These are phyloP conservation scores for Forbesichthys papilliferus DNA, from an alignment of 2,113 vertebrate genomes.

Conservation along the genomic window DNA sequence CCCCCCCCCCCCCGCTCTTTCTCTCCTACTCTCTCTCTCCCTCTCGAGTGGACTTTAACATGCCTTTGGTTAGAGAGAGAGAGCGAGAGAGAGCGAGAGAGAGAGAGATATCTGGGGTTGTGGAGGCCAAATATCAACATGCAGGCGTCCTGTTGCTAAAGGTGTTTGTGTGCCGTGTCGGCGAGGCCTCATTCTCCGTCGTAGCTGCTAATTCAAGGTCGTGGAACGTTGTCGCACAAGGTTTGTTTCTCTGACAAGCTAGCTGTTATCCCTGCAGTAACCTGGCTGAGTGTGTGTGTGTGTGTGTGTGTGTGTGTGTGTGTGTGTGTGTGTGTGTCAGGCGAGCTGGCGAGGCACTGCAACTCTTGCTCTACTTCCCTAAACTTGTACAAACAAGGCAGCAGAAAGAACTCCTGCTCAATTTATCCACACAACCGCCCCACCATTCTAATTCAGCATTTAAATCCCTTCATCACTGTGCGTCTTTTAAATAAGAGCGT, in stretches of 20 bases:
- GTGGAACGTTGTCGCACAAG: neutral
- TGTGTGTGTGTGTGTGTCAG: constrained; percentile 25
- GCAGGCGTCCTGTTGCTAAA: neutral
- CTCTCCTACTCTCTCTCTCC: constrained; percentile 20
- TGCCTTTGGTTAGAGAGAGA: neutral
- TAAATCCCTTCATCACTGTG: no score
- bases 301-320: constrained; percentile 12
- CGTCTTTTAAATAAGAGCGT: no score
- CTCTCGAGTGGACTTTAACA: neutral
- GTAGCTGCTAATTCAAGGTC: neutral
- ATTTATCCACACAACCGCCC: no score
- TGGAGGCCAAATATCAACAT: neutral
- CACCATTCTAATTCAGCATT: no score
- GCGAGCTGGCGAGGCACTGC: neutral
- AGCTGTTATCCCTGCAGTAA: constrained; percentile 6
- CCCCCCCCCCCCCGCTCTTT: no score
- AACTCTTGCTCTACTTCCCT: neutral
- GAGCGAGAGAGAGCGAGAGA: neutral
- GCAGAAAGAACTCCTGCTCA: neutral
- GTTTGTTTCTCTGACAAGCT: neutral
- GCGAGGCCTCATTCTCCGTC: neutral
- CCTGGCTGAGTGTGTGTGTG: constrained; percentile 14
- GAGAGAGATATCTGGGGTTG: no score
- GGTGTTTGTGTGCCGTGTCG: neutral
- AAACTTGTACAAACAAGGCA: neutral